A percentile compares a stretch with the other conserved stretches of the same genome.
Evolutionary conservation across 2,888 invertebrate genomes (phyloP).

Genomic region (Drosophila kanekoi): DNA sequence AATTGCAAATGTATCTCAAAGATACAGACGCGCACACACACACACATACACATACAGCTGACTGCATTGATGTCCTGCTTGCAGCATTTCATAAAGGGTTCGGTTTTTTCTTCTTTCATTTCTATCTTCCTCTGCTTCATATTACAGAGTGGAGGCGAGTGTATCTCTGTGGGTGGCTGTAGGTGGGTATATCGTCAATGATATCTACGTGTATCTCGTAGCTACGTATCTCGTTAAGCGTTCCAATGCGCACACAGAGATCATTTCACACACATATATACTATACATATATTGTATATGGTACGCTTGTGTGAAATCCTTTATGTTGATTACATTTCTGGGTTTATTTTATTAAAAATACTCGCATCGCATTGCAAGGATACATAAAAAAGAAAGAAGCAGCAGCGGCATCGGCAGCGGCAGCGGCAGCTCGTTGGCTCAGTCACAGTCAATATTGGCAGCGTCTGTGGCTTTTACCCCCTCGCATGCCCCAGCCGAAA

Average conservation of each 20-base stretch:
- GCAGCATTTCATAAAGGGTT: slow-evolving; percentile 76
- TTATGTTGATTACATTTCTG: slow-evolving; percentile 84
- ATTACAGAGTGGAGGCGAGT: slow-evolving; percentile 5
- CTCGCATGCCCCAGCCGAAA: slow-evolving; percentile 17
- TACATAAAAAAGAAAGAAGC: slow-evolving; percentile 37
- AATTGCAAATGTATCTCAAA: slow-evolving; percentile 83
- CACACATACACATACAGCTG: slow-evolving; percentile 41
- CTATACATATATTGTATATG: not conserved
- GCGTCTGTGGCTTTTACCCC: slow-evolving; percentile 66
- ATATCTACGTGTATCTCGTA: slow-evolving; percentile 69
- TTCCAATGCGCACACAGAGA: slow-evolving; percentile 50
- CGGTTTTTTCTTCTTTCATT: slow-evolving; percentile 21
- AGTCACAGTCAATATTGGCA: slow-evolving; percentile 80
- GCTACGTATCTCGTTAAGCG: slow-evolving; percentile 79
- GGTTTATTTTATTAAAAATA: slow-evolving; percentile 84
- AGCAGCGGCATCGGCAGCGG: slow-evolving; percentile 29
- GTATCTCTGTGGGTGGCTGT: slow-evolving; percentile 34
- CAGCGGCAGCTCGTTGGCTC: slow-evolving; percentile 52
- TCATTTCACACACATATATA: not conserved
- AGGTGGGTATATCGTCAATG: slow-evolving; percentile 68
- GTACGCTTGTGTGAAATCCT: slow-evolving; percentile 76
- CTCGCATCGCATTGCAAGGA: slow-evolving; percentile 75
- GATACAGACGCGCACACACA: slow-evolving; percentile 55
- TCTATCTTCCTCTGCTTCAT: slow-evolving; percentile 1
- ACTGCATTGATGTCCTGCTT: slow-evolving; percentile 62